Percentiles rank a stretch among this genome's conserved stretches.
These are phyloP conservation scores for Ochlodes sylvanus DNA, from an alignment of 2,888 invertebrate genomes.

Conservation along the genomic window DNA sequence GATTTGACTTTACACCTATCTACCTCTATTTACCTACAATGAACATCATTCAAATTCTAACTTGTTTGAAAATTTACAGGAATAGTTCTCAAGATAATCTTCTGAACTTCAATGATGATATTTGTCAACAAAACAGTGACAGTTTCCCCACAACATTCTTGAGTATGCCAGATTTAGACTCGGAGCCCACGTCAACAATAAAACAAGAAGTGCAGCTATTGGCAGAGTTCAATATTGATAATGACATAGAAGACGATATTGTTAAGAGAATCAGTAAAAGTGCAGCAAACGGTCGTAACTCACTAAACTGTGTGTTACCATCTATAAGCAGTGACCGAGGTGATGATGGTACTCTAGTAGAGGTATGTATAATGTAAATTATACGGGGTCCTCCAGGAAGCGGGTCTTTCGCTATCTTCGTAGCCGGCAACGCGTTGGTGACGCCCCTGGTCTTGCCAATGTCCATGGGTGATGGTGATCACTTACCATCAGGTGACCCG, in stretches of 20 bases:
- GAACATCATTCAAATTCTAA: too few species aligned
- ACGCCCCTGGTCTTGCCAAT: too few species aligned
- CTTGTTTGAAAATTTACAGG: slow-evolving; percentile 49
- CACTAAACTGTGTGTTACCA: slow-evolving; percentile 76
- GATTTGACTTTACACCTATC: too few species aligned
- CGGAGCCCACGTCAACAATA: slow-evolving; percentile 51
- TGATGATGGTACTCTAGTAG: slow-evolving; percentile 68
- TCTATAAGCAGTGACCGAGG: slow-evolving; percentile 71
- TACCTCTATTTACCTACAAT: too few species aligned
- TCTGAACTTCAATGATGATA: slow-evolving; percentile 62
- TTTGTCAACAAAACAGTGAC: slow-evolving; percentile 61
- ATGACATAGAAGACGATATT: slow-evolving; percentile 63
- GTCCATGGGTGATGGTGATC: too few species aligned
- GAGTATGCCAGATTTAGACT: slow-evolving; percentile 74
- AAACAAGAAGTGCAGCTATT: slow-evolving; percentile 61
- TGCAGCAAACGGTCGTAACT: slow-evolving; percentile 56
- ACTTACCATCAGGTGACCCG: too few species aligned
- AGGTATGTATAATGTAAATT: too few species aligned
- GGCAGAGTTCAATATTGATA: slow-evolving; percentile 71
- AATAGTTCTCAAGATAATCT: slow-evolving; percentile 58
- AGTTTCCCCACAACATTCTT: slow-evolving; percentile 65
- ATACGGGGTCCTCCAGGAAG: too few species aligned
- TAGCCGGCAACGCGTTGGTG: too few species aligned
- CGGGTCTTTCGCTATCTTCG: too few species aligned
- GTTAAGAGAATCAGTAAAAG: slow-evolving; percentile 55